phyloP scores from a whole-genome alignment of 2,113 vertebrate species.

The Phyllostomus hastatus region DNA sequence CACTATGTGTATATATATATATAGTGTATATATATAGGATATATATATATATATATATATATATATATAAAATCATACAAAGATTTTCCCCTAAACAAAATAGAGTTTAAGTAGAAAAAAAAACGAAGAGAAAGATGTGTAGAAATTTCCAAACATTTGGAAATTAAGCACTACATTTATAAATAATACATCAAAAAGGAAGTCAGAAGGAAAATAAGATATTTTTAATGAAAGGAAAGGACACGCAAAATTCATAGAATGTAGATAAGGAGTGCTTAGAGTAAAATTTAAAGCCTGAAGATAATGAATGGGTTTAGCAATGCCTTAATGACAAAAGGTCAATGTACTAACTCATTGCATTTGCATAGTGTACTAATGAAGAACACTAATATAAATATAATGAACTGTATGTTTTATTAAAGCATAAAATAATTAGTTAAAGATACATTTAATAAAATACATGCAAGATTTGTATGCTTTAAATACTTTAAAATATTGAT shows the following conservation, averaged over 20 bases:
- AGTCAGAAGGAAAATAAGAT: background rate
- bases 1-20: too few relatives aligned
- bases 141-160: background rate
- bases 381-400: background rate
- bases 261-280: background rate
- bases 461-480: background rate
- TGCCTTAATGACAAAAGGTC: background rate
- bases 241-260: background rate
- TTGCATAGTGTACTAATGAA: background rate
- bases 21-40: too few relatives aligned
- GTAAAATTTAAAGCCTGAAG: background rate
- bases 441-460: background rate
- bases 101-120: background rate
- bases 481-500: background rate
- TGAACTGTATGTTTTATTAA: background rate
- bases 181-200: background rate
- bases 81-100: background rate
- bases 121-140: background rate
- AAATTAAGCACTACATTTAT: background rate
- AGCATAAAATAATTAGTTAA: background rate
- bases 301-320: background rate
- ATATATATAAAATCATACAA: background rate
- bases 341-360: background rate
- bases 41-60: too few relatives aligned
- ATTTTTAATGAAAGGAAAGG: background rate